Evolutionary conservation across 2,797 vertebrate genomes (phyloP).

Genomic region (Epinephelus coioides): DNA sequence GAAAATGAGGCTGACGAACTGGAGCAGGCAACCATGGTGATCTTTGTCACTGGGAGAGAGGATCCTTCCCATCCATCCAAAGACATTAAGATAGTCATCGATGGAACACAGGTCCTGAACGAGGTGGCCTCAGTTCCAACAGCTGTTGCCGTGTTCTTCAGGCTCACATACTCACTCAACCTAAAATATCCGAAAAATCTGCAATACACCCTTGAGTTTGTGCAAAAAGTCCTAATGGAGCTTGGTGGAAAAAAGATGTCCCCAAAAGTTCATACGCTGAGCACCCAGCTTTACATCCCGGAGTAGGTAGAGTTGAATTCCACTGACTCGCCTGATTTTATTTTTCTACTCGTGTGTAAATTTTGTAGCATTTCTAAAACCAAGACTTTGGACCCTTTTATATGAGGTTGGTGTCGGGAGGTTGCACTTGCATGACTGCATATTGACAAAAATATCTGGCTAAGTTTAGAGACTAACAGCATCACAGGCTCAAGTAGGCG

Average conservation of each 20-base stretch:
- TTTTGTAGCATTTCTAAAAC: neutral
- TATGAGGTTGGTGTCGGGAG: neutral
- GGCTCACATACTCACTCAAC: constrained; percentile 10
- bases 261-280: neutral
- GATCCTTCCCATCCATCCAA: neutral
- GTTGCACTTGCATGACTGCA: neutral
- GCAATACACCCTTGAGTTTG: neutral
- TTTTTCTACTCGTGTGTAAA: neutral
- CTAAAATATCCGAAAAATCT: constrained; percentile 1
- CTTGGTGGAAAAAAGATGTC: constrained; percentile 11
- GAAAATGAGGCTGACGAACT: neutral
- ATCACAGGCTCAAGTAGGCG: no score
- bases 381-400: neutral
- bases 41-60: neutral
- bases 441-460: neutral
- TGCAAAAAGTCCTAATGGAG: neutral
- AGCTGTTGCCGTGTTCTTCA: neutral
- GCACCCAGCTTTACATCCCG: neutral
- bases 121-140: neutral
- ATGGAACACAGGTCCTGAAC: neutral
- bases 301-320: neutral
- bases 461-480: no score
- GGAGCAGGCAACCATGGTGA: neutral
- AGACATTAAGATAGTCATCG: neutral
- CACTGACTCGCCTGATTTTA: neutral